Conservation (phyloP, 2,888 invertebrate genomes). For the Gymnosoma rotundatum region DNA sequence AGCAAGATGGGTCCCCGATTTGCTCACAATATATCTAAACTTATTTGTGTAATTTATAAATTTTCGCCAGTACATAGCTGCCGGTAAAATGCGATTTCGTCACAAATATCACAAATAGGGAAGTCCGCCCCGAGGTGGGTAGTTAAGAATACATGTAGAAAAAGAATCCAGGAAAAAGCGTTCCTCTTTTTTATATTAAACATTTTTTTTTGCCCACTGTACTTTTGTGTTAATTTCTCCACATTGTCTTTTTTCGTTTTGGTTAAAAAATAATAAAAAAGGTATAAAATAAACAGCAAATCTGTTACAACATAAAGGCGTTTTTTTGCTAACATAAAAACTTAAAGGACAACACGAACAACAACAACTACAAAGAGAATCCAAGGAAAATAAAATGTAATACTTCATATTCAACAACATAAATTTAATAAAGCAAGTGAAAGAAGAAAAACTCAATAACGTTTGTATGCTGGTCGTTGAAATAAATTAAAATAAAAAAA, state of each 20-base stretch:
- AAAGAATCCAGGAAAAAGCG: too few relatives aligned
- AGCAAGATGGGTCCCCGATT: too few relatives aligned
- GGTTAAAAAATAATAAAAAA: conserved; percentile 10
- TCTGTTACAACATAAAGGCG: conserved; percentile 66
- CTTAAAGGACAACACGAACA: too few relatives aligned
- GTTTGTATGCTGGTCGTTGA: conserved; percentile 1
- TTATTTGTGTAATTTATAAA: too few relatives aligned
- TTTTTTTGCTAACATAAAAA: conserved; percentile 52
- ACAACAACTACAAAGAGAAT: background rate
- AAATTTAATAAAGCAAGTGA: conserved; percentile 56
- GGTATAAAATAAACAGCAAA: conserved; percentile 50
- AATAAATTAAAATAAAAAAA: conserved; percentile 24
- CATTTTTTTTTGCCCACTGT: conserved; percentile 25
- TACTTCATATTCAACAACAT: conserved; percentile 65
- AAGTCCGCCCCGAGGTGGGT: too few relatives aligned
- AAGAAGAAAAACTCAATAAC: conserved; percentile 13
- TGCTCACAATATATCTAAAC: too few relatives aligned
- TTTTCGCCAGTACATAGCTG: too few relatives aligned
- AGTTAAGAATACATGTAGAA: too few relatives aligned
- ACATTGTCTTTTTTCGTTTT: background rate
- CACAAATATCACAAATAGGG: too few relatives aligned
- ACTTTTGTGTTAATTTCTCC: conserved; percentile 25
- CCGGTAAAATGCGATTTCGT: too few relatives aligned
- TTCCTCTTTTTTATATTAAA: background rate
- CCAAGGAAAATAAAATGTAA: conserved; percentile 44